Evolutionary conservation across 30 jellyfish, hydroid and myxozoan genomes (phyloP), one percentile per base, ranked within the genome.

Genomic region (Nemopilema nomurai): DNA sequence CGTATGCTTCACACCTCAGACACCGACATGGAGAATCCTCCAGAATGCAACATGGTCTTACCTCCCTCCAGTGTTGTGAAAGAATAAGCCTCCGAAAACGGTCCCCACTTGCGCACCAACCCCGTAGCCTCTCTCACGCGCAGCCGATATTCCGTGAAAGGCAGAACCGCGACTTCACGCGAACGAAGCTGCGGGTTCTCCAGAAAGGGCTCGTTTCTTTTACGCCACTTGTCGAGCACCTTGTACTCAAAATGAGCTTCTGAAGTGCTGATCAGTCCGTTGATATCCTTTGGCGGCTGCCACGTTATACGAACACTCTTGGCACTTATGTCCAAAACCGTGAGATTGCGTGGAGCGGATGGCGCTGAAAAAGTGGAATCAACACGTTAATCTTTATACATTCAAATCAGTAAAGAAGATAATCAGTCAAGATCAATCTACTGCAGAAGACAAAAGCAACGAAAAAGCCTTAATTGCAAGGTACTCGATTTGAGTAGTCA

Each of bases 61-160:
- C 98, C 96, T 94, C 99, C 99, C 74, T 94, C 97, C 28, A 90
- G 96, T 50, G 95, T 79, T 9, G 33, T 66, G 63, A 94, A 79
- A 21, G 24, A 24, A 22, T 24, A 57, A 18, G 74, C 53, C 17
- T 62, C 51, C 3, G 99, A 76, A 57, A 16, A 89, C 16, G 92
- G 79, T 51, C 99, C 95, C 97, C 99, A 94, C 31, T 49, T 77
- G 16, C 80, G 69, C 32, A 52, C 83, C 73, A 27, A 22, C 1
- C 99, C 99, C 49, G 91, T 78, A 23, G 90, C 95, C 74, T 94
- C 99, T n/a, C 90, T 28, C 1, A 94, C 71, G 9, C 62, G 67
- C 4, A 94, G 33, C 31, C 30, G 3, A 80, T 83, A 80, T 1
- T 81, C 83, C 0, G 97, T 90, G 69, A 64, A 84, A 0, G 97